phyloP scores from a whole-genome alignment of 2,888 invertebrate genomes.

The Spilarctia lutea region DNA sequence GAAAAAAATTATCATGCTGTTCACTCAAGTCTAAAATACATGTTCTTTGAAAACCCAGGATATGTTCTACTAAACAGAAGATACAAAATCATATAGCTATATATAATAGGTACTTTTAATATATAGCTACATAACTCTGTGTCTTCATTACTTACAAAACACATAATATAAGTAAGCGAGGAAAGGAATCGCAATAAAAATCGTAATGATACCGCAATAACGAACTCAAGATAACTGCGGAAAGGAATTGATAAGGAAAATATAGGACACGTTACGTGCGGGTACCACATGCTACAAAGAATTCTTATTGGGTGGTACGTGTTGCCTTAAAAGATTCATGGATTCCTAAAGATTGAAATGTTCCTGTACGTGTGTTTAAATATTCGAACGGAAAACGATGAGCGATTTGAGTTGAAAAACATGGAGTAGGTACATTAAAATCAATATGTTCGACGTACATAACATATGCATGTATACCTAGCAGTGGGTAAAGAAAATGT shows the following conservation, averaged over 20 bases:
- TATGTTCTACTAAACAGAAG: neutral
- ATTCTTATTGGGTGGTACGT: slow-evolving; percentile 51
- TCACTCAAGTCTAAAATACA: too few relatives aligned
- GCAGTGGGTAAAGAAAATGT: neutral
- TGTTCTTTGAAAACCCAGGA: neutral
- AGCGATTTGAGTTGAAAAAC: slow-evolving; percentile 27
- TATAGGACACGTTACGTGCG: slow-evolving; percentile 51
- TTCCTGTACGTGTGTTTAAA: slow-evolving; percentile 41
- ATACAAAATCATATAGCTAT: neutral
- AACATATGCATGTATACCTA: slow-evolving; percentile 3
- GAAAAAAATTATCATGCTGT: neutral
- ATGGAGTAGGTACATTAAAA: slow-evolving; percentile 7
- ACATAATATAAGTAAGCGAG: slow-evolving; percentile 40
- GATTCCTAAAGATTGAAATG: slow-evolving; percentile 46
- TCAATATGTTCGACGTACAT: neutral
- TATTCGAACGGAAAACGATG: slow-evolving; percentile 39
- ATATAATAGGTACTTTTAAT: neutral
- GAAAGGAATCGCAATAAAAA: slow-evolving; percentile 52
- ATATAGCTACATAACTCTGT: slow-evolving; percentile 22
- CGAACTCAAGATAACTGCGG: slow-evolving; percentile 54
- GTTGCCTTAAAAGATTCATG: slow-evolving; percentile 56
- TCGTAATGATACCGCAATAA: slow-evolving; percentile 56
- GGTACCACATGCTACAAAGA: slow-evolving; percentile 49
- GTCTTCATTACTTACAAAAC: slow-evolving; percentile 47
- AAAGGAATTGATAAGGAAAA: slow-evolving; percentile 59